These are phyloP conservation scores for Helogale parvula DNA, from an alignment of 2,113 vertebrate species.

Conservation along the genomic window DNA sequence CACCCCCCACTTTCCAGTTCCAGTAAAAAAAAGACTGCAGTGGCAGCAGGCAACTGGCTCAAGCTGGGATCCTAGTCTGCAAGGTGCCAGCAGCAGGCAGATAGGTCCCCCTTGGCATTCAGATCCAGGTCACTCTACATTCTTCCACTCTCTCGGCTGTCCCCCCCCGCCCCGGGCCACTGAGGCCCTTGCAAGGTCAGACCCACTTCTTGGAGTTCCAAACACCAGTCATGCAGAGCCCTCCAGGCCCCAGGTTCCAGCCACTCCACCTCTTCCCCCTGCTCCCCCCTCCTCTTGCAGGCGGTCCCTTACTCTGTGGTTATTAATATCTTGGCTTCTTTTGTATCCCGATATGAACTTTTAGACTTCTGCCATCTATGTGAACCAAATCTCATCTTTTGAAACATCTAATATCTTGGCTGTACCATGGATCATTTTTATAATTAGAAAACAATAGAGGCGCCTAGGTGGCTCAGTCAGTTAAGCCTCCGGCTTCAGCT, in stretches of 20 bases:
- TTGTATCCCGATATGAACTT: background rate
- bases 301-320: background rate
- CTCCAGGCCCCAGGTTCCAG: background rate
- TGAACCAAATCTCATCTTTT: background rate
- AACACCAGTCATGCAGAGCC: background rate
- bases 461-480: too few relatives aligned
- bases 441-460: background rate
- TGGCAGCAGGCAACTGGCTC: background rate
- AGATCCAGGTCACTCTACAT: background rate
- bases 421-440: background rate
- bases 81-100: too few relatives aligned
- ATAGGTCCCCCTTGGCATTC: background rate
- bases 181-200: background rate
- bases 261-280: background rate
- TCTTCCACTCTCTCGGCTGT: background rate
- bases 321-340: background rate
- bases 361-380: background rate
- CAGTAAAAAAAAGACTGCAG: background rate
- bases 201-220: background rate
- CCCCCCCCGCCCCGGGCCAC: too few relatives aligned
- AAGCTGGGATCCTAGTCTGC: background rate
- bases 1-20: background rate
- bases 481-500: too few relatives aligned
- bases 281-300: too few relatives aligned
- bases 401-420: background rate